Evolutionary conservation across 2,888 invertebrate species (phyloP).

Genomic region (Thyatira batis): DNA sequence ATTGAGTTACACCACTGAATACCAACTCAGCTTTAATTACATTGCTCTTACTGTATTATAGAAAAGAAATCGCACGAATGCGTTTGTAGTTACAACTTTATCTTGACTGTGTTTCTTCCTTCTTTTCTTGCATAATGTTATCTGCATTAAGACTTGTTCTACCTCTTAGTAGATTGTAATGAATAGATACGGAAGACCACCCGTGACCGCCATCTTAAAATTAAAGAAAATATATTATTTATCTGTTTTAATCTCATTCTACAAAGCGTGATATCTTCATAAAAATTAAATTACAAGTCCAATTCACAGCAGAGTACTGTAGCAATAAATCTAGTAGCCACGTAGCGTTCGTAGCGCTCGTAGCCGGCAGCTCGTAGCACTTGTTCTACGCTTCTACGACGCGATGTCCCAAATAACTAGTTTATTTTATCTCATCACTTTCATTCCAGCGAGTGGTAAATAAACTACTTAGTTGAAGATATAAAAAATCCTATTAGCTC

Average conservation of each 20-base stretch:
- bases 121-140: too few species aligned
- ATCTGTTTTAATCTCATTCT: background rate
- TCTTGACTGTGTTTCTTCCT: background rate
- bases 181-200: too few species aligned
- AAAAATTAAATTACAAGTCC: constrained; percentile 32
- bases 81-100: background rate
- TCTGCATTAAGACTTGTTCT: too few species aligned
- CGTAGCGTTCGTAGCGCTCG: constrained; percentile 28
- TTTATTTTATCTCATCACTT: constrained; percentile 33
- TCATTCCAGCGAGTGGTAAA: constrained; percentile 18
- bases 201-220: too few species aligned
- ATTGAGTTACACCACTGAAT: constrained; percentile 67
- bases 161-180: too few species aligned
- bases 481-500: background rate
- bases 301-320: constrained; percentile 40
- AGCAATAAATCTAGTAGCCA: constrained; percentile 58
- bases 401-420: constrained; percentile 28
- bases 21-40: constrained; percentile 60
- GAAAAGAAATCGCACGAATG: constrained; percentile 5
- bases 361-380: constrained; percentile 33
- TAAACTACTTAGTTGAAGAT: background rate
- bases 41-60: constrained; percentile 25
- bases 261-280: constrained; percentile 3
- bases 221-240: background rate
- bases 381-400: constrained; percentile 31